phyloP scores from a whole-genome alignment of 2,113 vertebrate species.

The Thymallus thymallus region DNA sequence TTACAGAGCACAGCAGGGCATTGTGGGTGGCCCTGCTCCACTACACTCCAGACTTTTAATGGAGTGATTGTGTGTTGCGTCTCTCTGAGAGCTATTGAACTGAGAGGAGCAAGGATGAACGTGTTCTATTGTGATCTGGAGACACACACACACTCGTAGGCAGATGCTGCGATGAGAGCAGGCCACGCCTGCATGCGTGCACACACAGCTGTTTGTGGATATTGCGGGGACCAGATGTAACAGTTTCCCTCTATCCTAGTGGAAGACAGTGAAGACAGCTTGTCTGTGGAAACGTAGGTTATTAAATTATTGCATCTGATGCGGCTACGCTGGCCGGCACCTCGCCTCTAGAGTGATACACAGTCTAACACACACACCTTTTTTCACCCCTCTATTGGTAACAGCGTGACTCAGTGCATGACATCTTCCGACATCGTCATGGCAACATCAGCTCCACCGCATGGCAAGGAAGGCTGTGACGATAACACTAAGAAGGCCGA shows the following conservation, averaged over 20 bases:
- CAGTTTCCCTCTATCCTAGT: neutral
- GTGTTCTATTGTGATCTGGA: neutral
- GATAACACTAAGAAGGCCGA: no score
- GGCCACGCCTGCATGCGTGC: neutral
- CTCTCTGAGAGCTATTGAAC: neutral
- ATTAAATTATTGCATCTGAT: no score
- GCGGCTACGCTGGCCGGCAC: no score
- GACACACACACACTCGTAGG: no score
- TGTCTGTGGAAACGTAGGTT: no score
- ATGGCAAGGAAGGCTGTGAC: conserved; percentile 12
- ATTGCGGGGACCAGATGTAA: neutral
- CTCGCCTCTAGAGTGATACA: no score
- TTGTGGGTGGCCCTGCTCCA: conserved; percentile 2
- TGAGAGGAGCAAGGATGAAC: neutral
- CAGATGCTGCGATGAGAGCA: neutral
- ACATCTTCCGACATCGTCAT: conserved; percentile 42
- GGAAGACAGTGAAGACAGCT: no score
- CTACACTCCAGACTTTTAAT: neutral
- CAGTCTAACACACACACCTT: no score
- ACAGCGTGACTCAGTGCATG: conserved; percentile 27
- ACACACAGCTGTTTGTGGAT: neutral
- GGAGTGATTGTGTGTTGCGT: conserved; percentile 6
- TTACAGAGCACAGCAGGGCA: neutral
- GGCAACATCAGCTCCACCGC: conserved; percentile 41
- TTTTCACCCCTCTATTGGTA: neutral